Evolutionary conservation across 2,113 vertebrate genomes (phyloP).

Genomic region (Puma concolor): DNA sequence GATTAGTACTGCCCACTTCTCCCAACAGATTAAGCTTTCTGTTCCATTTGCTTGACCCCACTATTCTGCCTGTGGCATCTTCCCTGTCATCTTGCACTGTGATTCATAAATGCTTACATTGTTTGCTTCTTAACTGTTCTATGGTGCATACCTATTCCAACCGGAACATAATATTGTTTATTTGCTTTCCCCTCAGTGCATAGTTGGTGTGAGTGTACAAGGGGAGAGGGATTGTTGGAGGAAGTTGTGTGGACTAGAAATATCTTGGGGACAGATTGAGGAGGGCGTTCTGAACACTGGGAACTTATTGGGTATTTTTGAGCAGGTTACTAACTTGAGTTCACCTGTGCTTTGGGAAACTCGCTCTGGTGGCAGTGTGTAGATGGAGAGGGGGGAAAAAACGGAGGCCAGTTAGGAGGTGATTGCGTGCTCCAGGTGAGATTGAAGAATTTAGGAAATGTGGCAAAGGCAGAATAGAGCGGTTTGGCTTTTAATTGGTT

Average conservation of each 20-base stretch:
- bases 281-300: neutral
- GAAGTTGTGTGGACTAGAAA: neutral
- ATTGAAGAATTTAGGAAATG: slow-evolving; percentile 29
- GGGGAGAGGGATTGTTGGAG: neutral
- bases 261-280: neutral
- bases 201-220: neutral
- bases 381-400: neutral
- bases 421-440: neutral
- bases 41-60: neutral
- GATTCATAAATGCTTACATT: neutral
- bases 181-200: neutral
- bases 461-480: neutral
- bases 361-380: neutral
- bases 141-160: neutral
- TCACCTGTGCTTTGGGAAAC: neutral
- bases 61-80: neutral
- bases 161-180: neutral
- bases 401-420: neutral
- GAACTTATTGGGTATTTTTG: neutral
- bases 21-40: neutral
- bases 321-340: neutral
- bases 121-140: neutral
- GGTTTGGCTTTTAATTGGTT: neutral
- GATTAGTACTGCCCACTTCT: neutral
- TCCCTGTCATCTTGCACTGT: neutral